phyloP scores from a whole-genome alignment of 2,797 vertebrate genomes.

The Clarias platycephalus region DNA sequence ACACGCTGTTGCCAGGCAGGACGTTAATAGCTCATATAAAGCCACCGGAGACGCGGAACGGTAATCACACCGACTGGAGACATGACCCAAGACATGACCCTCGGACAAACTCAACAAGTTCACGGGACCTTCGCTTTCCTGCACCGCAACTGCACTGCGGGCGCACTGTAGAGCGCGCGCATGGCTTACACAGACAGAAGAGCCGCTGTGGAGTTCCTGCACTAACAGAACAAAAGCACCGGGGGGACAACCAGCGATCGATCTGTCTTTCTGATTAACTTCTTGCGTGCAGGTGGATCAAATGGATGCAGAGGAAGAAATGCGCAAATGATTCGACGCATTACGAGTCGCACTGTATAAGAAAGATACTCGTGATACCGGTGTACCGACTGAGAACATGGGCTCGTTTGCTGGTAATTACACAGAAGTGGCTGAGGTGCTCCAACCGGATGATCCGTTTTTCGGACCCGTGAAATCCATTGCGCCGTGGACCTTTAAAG shows the following conservation, averaged over 20 bases:
- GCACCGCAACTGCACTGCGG: not conserved
- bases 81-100: not conserved
- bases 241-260: not conserved
- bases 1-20: constrained; percentile 43
- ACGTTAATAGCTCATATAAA: constrained; percentile 67
- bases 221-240: not conserved
- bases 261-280: not conserved
- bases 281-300: not conserved
- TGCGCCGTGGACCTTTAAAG: constrained; percentile 84
- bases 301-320: not conserved
- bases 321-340: not conserved
- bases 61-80: not conserved
- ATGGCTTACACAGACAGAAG: not conserved
- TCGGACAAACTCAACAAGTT: constrained; percentile 8
- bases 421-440: constrained; percentile 62
- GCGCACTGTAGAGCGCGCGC: not conserved
- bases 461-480: constrained; percentile 70
- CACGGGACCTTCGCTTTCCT: not conserved
- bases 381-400: constrained; percentile 68
- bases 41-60: constrained; percentile 54
- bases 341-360: not conserved
- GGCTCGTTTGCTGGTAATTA: constrained; percentile 66
- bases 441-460: constrained; percentile 74
- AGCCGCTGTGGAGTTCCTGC: not conserved
- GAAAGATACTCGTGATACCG: not conserved